phyloP scores from a whole-genome alignment of 2,113 vertebrate species.

The Mustelus asterias region DNA sequence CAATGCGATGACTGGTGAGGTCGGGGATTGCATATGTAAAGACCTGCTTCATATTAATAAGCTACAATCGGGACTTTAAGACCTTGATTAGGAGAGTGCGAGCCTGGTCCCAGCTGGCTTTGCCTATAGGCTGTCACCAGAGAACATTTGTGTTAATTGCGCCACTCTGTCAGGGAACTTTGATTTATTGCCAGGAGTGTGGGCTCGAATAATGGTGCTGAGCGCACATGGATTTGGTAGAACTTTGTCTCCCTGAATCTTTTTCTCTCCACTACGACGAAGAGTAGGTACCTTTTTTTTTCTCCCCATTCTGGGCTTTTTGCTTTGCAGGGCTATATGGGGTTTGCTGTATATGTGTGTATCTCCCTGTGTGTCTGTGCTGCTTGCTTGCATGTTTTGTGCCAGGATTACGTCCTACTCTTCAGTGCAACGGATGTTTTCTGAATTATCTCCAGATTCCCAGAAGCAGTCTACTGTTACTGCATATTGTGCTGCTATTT shows the following conservation, averaged over 20 bases:
- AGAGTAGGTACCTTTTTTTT: slow-evolving; percentile 94
- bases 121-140: slow-evolving; percentile 65
- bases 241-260: slow-evolving; percentile 93
- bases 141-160: slow-evolving; percentile 79
- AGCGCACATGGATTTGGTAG: slow-evolving; percentile 97
- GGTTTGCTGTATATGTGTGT: slow-evolving; percentile 36
- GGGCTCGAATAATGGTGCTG: slow-evolving; percentile 76
- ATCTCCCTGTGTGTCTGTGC: slow-evolving; percentile 38
- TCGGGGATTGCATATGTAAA: slow-evolving; percentile 91
- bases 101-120: slow-evolving; percentile 89
- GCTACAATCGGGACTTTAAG: slow-evolving; percentile 93
- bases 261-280: slow-evolving; percentile 98
- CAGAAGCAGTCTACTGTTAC: slow-evolving; percentile 61
- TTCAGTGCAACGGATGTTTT: slow-evolving; percentile 51
- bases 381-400: slow-evolving; percentile 33
- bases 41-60: slow-evolving; percentile 94
- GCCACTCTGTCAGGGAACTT: slow-evolving; percentile 80
- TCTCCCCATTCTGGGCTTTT: slow-evolving; percentile 39
- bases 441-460: slow-evolving; percentile 41
- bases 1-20: slow-evolving; percentile 67
- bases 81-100: slow-evolving; percentile 95
- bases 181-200: slow-evolving; percentile 74
- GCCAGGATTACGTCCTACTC: slow-evolving; percentile 40
- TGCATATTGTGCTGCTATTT: slow-evolving; percentile 46
- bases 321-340: not conserved